Base-by-base conservation (phyloP, 2,888 invertebrate species). In the Eristalis intricaria region DNA sequence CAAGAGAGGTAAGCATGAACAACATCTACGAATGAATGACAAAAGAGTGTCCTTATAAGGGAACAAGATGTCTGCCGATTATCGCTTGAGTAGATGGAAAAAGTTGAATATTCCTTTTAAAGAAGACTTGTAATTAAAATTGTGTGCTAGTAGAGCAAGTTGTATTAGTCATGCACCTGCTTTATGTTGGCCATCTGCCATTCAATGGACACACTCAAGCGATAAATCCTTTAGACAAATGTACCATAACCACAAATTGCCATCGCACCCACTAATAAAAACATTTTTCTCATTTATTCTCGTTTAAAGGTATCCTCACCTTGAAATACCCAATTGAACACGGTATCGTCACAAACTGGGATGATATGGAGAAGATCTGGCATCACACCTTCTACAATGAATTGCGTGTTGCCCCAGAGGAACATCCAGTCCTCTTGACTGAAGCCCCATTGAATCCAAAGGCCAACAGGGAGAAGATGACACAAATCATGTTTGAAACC, bases 331-430 rank as follows among this genome's bases (percentile, higher is more conserved):
- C 98, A 92, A 98, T 98, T 94, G 98, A 98, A 94, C 98, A 98
- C 95, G 98, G 98, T 92, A 98, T 98, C 94, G 97, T 98, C 93
- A 98, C 98, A 94, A 98, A 98, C 96, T 98, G 98, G 98, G 98
- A 98, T 92, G 98, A 98, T 93, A 98, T 99, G 98, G 98, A 99
- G 94, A 98, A 99, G 94, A 98, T 99, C 95, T 99, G 98, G 98
- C 98, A 99, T 94, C 98, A 99, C 95, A 98, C 98, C 92, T 99
- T 99, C 96, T 99, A 99, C 96, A 99, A 99, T 93, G 98, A 98
- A 94, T 95, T 99, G 92, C 96, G 99, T 94, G 98, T 98, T 73
- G 98, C 98, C 77, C 98, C 98, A 88, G 98, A 97, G 93, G 97
- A 98, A 92, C 97, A 97, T 93, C 97, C 97, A 77, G 97, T 97